Percentiles rank a stretch among this genome's conserved stretches.
Conservation (phyloP, 2,797 vertebrate genomes). For the Loriculus beryllinus region DNA sequence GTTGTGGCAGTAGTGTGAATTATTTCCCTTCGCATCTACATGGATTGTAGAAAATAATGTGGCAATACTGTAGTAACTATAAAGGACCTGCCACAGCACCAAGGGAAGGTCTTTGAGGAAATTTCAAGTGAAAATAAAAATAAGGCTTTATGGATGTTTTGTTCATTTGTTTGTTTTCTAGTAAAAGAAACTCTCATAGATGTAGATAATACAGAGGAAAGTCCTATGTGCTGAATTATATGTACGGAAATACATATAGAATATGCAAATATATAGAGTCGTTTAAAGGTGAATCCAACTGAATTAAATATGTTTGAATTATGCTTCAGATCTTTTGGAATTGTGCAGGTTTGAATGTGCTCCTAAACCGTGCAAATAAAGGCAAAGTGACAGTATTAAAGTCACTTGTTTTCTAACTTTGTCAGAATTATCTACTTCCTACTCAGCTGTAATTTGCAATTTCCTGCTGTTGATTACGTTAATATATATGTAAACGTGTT, state of each 20-base stretch:
- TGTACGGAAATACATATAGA: not conserved
- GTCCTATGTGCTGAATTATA: not conserved
- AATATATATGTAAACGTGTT: not conserved
- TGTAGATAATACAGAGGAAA: not conserved
- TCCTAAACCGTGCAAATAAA: not conserved
- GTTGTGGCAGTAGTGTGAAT: not conserved
- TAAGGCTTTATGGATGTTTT: not conserved
- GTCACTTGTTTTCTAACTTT: not conserved
- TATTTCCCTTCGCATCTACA: not conserved
- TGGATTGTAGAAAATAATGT: not conserved
- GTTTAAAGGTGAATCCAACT: not conserved
- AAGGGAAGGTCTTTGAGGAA: not conserved
- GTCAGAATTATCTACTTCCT: not conserved
- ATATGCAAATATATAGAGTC: not conserved
- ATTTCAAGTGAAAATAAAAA: not conserved
- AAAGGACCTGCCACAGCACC: not conserved
- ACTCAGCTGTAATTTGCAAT: conserved; percentile 10
- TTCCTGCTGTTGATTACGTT: not conserved
- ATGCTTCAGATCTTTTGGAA: not conserved
- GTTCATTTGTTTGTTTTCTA: not conserved
- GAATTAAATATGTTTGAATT: not conserved
- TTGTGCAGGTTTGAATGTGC: not conserved
- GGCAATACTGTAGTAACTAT: not conserved
- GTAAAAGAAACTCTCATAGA: not conserved
- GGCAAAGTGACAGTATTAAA: not conserved